A percentile compares a stretch with the other conserved stretches of the same genome.
These are phyloP conservation scores for Apoda limacodes DNA, from an alignment of 2,888 invertebrate genomes.

Conservation along the genomic window DNA sequence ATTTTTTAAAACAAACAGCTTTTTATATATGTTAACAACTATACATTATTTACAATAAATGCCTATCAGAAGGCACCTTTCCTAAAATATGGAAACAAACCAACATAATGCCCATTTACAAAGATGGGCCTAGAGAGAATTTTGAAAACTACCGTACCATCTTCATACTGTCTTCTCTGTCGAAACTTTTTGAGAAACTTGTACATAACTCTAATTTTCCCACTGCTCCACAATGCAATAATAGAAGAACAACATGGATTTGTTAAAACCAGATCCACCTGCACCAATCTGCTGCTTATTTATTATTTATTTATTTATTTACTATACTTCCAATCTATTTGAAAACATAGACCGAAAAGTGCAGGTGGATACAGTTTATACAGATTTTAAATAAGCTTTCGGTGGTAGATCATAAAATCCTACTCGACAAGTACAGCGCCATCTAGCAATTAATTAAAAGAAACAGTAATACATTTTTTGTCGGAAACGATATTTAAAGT, in stretches of 20 bases:
- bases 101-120: constrained; percentile 3
- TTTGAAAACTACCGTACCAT: constrained; percentile 13
- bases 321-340: constrained; percentile 12
- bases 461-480: no score
- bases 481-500: no score
- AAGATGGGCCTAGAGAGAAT: constrained; percentile 5
- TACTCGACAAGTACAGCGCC: constrained; percentile 7
- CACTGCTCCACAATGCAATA: constrained; percentile 10
- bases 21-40: not conserved
- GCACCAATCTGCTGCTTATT: constrained; percentile 13
- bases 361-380: constrained; percentile 13
- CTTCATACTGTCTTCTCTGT: constrained; percentile 13
- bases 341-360: constrained; percentile 8
- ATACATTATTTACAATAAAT: constrained; percentile 3
- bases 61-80: constrained; percentile 2
- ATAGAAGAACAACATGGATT: constrained; percentile 19
- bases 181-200: constrained; percentile 16
- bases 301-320: no score
- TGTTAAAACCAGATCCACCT: constrained; percentile 16
- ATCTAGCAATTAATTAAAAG: no score
- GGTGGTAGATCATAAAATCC: constrained; percentile 8
- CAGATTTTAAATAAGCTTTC: constrained; percentile 9
- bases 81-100: no score
- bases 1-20: constrained; percentile 1
- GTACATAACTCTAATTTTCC: constrained; percentile 14